Evolutionary conservation across 2,888 invertebrate species (phyloP), one percentile per base, ranked within the genome.

Genomic region (Alsophila aescularia): DNA sequence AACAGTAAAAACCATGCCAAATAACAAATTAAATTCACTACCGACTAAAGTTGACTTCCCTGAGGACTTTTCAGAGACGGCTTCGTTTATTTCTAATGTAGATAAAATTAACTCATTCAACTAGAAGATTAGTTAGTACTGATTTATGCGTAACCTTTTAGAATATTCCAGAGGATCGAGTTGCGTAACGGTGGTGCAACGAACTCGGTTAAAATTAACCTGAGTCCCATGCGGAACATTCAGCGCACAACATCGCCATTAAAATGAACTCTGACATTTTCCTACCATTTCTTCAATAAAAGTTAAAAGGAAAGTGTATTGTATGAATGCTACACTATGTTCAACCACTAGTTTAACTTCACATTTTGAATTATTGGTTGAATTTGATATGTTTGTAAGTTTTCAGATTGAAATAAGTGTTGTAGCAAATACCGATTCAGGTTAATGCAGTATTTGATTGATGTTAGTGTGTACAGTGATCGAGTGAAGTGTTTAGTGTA

Each of bases 201-300:
- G 89, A 89, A 83, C 90, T 73, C 79, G 13, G 71, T 83, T 85
- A 89, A 80, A 84, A 81, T 83, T 86, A 85, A 72, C 73, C 52
- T n/a, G 72, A 73, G 72, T 74, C 75, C 67, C 72, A 70, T 64
- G 72, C 58, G 81, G 82, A 81, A 81, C 82, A 80, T 78, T 81
- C 77, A 70, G 69, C 81, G 81, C 43, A 34, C 82, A 76, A 60
- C 70, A 73, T 72, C 73, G 44, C 45, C 76, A 78, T 81, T 83
- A 81, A n/a, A 86, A 84, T 83, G 85, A 87, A 88, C 84, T 84
- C 83, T 73, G 75, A 79, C 79, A 81, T 81, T 85, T n/a, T 85
- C 73, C 76, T 77, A 77, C 75, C 64, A 72, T 65, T 70, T 67
- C 54, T 55, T 47, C 45, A 42, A 21, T 13, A 48, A 41, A 8